Evolutionary conservation across 1,140 invertebrate species (phyloP).

Genomic region (Procambarus virginalis): DNA sequence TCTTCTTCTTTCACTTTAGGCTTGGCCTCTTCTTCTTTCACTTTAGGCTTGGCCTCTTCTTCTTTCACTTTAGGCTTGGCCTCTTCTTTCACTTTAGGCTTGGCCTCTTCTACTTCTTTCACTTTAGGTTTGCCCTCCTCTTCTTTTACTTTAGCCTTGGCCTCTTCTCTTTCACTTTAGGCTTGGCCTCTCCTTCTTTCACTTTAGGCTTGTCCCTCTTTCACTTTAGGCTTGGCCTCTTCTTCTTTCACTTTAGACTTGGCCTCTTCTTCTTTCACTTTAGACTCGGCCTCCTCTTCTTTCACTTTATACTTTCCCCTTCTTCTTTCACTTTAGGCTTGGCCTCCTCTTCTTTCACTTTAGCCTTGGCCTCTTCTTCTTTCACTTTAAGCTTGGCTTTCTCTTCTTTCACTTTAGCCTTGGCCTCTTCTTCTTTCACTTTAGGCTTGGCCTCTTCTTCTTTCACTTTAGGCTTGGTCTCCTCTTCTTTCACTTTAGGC

Average conservation of each 20-base stretch:
- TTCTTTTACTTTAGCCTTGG: background rate
- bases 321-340: background rate
- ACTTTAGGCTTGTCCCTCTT: background rate
- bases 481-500: constrained; percentile 1
- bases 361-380: background rate
- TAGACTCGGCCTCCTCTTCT: background rate
- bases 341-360: background rate
- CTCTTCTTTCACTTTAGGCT: too few relatives aligned
- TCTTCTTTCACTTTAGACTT: background rate
- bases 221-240: too few relatives aligned
- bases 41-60: background rate
- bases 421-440: background rate
- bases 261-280: background rate
- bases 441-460: too few relatives aligned
- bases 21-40: background rate
- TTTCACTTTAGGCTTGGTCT: background rate
- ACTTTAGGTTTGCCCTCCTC: background rate
- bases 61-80: too few relatives aligned
- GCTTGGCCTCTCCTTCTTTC: background rate
- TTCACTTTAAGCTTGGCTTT: background rate
- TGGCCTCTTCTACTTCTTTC: too few relatives aligned
- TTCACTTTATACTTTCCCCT: background rate
- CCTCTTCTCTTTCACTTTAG: background rate
- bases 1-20: background rate
- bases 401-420: background rate